phyloP scores from a whole-genome alignment of 2,888 invertebrate genomes.

The Drosophila vallismaia region DNA sequence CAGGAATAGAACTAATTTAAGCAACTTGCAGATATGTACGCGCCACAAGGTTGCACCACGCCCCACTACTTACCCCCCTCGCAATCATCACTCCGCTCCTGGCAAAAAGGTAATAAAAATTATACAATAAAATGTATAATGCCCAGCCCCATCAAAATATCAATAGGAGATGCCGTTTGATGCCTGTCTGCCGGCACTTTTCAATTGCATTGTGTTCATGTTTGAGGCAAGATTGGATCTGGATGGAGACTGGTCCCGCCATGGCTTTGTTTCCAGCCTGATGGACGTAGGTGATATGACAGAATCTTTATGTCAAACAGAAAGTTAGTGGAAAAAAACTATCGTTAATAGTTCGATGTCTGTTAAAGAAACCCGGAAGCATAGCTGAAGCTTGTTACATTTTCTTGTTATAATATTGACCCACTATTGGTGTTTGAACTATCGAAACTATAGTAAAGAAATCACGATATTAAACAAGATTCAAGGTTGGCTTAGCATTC shows the following conservation, averaged over 20 bases:
- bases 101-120: conserved; percentile 63
- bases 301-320: neutral
- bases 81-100: conserved; percentile 3
- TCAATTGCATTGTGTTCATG: conserved; percentile 31
- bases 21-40: conserved; percentile 67
- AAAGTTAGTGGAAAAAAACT: neutral
- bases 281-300: conserved; percentile 16
- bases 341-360: neutral
- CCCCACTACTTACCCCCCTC: conserved; percentile 1
- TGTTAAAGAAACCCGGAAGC: conserved; percentile 11
- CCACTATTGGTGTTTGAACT: neutral
- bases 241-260: neutral
- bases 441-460: neutral
- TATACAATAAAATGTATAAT: conserved; percentile 55
- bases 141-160: conserved; percentile 10
- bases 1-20: conserved; percentile 80
- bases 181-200: conserved; percentile 30
- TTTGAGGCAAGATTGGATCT: conserved; percentile 52
- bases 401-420: neutral
- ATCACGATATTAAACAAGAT: neutral
- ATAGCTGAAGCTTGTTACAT: neutral
- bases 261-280: conserved; percentile 7
- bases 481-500: neutral
- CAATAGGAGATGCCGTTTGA: conserved; percentile 31
- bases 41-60: conserved; percentile 37